phyloP scores from a whole-genome alignment of 2,888 invertebrate genomes.

The Oxystoma pomonae region DNA sequence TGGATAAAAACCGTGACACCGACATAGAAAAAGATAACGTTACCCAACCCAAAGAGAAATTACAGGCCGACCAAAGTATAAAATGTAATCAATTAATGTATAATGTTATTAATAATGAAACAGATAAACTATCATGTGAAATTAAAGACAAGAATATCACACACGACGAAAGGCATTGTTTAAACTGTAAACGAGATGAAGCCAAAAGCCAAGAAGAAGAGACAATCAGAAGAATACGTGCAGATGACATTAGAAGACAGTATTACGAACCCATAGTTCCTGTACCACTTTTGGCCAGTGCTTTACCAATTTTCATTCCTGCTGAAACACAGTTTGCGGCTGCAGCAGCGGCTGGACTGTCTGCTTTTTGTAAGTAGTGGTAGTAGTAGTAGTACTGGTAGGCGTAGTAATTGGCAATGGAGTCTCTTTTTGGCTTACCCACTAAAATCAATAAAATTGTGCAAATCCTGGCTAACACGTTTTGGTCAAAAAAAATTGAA shows the following conservation, averaged over 20 bases:
- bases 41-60: neutral
- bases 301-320: conserved; percentile 43
- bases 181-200: neutral
- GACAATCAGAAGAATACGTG: neutral
- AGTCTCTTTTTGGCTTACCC: no score
- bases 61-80: neutral
- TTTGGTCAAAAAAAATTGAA: no score
- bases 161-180: neutral
- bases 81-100: neutral
- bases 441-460: no score
- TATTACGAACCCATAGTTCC: conserved; percentile 37
- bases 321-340: conserved; percentile 45
- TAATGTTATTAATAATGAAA: no score
- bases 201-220: neutral
- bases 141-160: neutral
- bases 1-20: conserved; percentile 48
- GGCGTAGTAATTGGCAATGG: no score
- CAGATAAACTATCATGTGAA: neutral
- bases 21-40: conserved; percentile 6
- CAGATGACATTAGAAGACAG: neutral
- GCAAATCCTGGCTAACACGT: no score
- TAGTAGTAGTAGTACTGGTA: no score
- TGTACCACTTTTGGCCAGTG: conserved; percentile 41
- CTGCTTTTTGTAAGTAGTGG: conserved; percentile 53
- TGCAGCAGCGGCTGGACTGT: conserved; percentile 52